A percentile compares a stretch with the other conserved stretches of the same genome.
These are phyloP conservation scores for Syrista parreyssii DNA, from an alignment of 2,888 invertebrate species.

Conservation along the genomic window DNA sequence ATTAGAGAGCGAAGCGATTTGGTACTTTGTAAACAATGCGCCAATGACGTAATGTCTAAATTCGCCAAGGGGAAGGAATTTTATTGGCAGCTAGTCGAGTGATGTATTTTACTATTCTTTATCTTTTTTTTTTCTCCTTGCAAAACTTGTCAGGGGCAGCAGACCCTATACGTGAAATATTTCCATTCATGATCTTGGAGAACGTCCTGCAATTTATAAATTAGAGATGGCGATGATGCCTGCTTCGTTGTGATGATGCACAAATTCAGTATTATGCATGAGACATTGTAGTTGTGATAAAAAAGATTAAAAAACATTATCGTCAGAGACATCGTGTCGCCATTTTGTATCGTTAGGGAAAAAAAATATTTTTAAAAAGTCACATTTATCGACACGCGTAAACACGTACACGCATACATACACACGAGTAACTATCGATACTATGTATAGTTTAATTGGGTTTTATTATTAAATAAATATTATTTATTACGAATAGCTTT, in stretches of 20 bases:
- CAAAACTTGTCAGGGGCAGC: background rate
- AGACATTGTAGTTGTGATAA: conserved; percentile 3
- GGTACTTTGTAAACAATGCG: too few relatives aligned
- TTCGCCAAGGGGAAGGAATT: background rate
- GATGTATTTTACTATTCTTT: background rate
- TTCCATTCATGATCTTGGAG: background rate
- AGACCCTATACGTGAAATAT: too few relatives aligned
- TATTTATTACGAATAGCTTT: conserved; percentile 17
- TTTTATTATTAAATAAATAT: conserved; percentile 25
- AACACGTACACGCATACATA: background rate
- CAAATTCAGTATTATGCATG: conserved; percentile 38
- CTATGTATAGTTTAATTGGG: conserved; percentile 16
- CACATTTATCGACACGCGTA: too few relatives aligned
- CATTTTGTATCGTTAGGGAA: too few relatives aligned
- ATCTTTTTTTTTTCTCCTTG: background rate
- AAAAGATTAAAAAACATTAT: conserved; percentile 6
- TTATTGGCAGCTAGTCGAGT: background rate
- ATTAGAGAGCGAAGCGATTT: too few relatives aligned
- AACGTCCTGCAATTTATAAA: background rate
- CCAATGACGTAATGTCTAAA: background rate
- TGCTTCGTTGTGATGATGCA: conserved; percentile 29
- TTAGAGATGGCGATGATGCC: background rate
- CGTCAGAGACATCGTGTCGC: conserved; percentile 9
- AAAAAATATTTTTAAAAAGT: too few relatives aligned
- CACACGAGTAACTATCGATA: conserved; percentile 17